These are phyloP conservation scores for Tonatia bakeri DNA, from an alignment of 2,113 vertebrate genomes.

Conservation along the genomic window DNA sequence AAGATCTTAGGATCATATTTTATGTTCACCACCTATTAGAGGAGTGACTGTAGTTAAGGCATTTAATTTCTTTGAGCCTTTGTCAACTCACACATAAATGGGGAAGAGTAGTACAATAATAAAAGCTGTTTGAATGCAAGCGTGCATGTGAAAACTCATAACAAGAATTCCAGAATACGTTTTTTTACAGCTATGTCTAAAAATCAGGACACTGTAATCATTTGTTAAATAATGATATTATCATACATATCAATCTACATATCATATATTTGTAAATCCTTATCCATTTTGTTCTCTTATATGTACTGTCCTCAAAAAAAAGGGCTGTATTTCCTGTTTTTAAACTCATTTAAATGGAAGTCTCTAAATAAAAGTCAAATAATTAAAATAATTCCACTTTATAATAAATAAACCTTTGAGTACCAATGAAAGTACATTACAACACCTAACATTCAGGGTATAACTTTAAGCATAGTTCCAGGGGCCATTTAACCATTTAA, in stretches of 20 bases:
- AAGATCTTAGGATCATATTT: not conserved
- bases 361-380: constrained; percentile 17
- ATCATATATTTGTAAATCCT: not conserved
- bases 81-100: not conserved
- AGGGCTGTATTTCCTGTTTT: not conserved
- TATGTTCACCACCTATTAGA: not conserved
- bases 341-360: not conserved
- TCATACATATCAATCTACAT: not conserved
- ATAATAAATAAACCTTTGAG: not conserved
- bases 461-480: not conserved
- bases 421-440: not conserved
- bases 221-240: not conserved
- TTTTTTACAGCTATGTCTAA: not conserved
- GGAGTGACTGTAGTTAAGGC: not conserved
- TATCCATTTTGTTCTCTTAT: not conserved
- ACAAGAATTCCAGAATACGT: not conserved
- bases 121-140: not conserved
- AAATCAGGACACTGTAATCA: not conserved
- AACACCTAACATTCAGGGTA: not conserved
- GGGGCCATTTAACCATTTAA: not conserved
- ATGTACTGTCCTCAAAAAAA: not conserved
- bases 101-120: not conserved
- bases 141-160: not conserved
- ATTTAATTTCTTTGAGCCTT: constrained; percentile 4
- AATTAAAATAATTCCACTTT: constrained; percentile 18